Conservation (phyloP, 2,797 vertebrate species). For the Miopithecus talapoin region DNA sequence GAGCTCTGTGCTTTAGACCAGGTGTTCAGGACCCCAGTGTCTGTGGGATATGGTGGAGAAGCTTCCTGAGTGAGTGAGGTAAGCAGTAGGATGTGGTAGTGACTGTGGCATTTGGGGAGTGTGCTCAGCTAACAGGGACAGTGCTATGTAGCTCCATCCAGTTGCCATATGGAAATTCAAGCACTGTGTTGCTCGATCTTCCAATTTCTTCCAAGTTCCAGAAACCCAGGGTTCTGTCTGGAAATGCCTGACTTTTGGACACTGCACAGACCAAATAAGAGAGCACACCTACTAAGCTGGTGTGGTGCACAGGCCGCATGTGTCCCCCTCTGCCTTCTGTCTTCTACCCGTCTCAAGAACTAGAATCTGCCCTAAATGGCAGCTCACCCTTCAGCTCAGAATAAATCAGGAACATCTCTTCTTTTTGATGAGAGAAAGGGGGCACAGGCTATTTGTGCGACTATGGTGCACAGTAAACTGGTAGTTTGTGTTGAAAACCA, state of each 20-base stretch:
- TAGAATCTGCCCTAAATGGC: background rate
- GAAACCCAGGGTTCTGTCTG: background rate
- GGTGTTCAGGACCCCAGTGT: background rate
- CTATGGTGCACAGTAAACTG: background rate
- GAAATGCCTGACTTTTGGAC: background rate
- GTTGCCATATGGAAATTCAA: background rate
- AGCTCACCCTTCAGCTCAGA: background rate
- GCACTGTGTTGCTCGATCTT: background rate
- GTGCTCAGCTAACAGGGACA: rapidly evolving
- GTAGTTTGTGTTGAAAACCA: background rate
- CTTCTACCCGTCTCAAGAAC: background rate
- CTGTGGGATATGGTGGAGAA: background rate
- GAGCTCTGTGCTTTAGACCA: background rate
- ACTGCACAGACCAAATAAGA: background rate
- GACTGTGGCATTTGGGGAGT: background rate
- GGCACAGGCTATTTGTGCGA: background rate
- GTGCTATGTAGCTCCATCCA: background rate
- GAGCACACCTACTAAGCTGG: background rate
- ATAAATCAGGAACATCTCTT: background rate
- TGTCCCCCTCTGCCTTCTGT: background rate
- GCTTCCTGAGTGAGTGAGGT: background rate
- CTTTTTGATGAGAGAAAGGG: background rate
- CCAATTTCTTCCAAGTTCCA: background rate
- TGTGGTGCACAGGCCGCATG: rapidly evolving
- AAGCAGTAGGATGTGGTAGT: background rate